Evolutionary conservation across 2,797 vertebrate species (phyloP), one percentile per base, ranked within the genome.

Genomic region (Nannoperca obscura): DNA sequence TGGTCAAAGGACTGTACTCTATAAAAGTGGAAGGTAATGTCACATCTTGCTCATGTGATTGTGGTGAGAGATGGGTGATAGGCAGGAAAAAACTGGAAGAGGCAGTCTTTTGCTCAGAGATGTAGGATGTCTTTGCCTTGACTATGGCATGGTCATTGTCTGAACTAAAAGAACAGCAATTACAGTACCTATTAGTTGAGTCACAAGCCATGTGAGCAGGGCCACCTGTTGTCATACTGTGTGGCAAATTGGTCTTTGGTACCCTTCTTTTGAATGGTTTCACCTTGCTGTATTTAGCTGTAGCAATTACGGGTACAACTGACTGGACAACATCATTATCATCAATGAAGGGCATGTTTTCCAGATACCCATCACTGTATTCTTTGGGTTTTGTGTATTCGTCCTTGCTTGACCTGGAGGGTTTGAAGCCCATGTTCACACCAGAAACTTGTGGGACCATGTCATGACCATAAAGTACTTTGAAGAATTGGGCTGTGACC

Each of bases 311-410:
- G 14, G 59, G 50, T 69, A 86, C 62, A 58, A 36, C 3, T 53
- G 73, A 65, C 13, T 59, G 70, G 30, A 70, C 34, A 44, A 76
- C 78, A 58, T 63, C 74, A 53, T 68, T 54, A 32, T 92, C 92
- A 74, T 94, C 94, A 79, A 94, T 93, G 67, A 92, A 93, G 7
- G 82, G 81, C 12, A 94, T 27, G 55, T 75, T 82, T 68, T 87
- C 58, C 10, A 13, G 58, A 76, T 38, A 67, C 11, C 10, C 49
- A 50, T 53, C 49, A 62, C 13, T 74, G 76, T 72, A 40, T 54
- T 55, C 19, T 76, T 72, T 54, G 24, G 30, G 55, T 71, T 84
- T 83, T 60, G 27, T 49, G 19, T 76, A 78, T 36, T 85, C 76
- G 68, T 90, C 70, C 24, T 77, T 84, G 63, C 32, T 81, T 67